Percentiles rank a stretch among this genome's conserved stretches.
These are phyloP conservation scores for Corythoichthys haematopterus DNA, from an alignment of 2,113 vertebrate genomes.

Conservation along the genomic window DNA sequence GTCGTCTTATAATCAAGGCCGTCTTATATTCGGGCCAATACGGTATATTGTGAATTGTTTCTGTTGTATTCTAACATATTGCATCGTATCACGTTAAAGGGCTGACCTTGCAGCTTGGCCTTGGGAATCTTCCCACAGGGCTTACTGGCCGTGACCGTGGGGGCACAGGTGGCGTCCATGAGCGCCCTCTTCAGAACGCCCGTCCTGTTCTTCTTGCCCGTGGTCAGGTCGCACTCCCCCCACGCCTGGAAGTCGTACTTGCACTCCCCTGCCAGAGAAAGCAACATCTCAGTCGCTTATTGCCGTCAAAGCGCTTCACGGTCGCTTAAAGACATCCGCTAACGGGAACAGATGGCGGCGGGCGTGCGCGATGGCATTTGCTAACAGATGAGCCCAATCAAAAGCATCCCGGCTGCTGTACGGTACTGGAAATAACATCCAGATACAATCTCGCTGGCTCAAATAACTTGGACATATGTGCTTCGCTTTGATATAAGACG, in stretches of 20 bases:
- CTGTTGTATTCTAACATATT: neutral
- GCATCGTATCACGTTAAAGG: neutral
- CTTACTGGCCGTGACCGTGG: conserved; percentile 88
- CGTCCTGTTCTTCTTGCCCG: conserved; percentile 86
- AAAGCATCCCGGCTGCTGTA: conserved; percentile 14
- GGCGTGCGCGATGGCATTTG: conserved; percentile 26
- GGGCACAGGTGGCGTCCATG: conserved; percentile 86
- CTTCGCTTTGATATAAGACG: conserved; percentile 27
- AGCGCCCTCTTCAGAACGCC: conserved; percentile 89
- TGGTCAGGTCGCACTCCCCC: conserved; percentile 91
- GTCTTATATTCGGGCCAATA: too few species aligned
- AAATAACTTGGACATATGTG: conserved; percentile 21
- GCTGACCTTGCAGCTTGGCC: conserved; percentile 88
- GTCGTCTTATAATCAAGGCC: too few species aligned
- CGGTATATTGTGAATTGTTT: neutral
- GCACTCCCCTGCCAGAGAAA: conserved; percentile 80
- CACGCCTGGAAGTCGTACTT: conserved; percentile 95
- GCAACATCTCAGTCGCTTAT: conserved; percentile 18
- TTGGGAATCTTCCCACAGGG: conserved; percentile 91
- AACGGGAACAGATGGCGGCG: conserved; percentile 20
- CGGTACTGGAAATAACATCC: conserved; percentile 3
- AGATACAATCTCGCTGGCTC: conserved; percentile 18
- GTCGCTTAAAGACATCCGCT: conserved; percentile 4
- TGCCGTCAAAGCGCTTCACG: too few species aligned
- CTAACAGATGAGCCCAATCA: conserved; percentile 34